phyloP scores from a whole-genome alignment of 2,888 invertebrate genomes.

The Nemurella pictetii region DNA sequence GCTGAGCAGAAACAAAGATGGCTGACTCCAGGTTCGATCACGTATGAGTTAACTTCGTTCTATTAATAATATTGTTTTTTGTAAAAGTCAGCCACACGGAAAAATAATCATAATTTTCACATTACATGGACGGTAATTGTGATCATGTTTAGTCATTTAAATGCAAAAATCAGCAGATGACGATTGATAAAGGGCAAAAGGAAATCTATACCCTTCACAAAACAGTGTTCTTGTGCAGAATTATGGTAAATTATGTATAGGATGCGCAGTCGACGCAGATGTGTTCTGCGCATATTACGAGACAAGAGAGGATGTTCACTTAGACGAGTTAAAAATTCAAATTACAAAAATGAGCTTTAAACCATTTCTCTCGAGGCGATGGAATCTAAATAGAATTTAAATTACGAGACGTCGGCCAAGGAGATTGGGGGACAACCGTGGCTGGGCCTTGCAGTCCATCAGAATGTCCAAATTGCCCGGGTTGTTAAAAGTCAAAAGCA shows the following conservation, averaged over 20 bases:
- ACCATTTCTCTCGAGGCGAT: conserved; percentile 26
- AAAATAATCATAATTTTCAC: neutral
- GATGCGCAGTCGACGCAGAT: conserved; percentile 7
- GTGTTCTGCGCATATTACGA: neutral
- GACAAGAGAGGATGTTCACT: conserved; percentile 24
- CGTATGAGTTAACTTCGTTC: conserved; percentile 1
- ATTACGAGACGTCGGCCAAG: neutral
- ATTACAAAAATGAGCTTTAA: conserved; percentile 23
- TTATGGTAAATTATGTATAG: conserved; percentile 27
- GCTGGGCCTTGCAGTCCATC: conserved; percentile 9
- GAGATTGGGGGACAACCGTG: conserved; percentile 14
- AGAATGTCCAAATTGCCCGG: conserved; percentile 24
- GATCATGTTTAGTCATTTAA: conserved; percentile 29
- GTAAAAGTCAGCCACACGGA: neutral
- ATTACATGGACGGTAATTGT: neutral
- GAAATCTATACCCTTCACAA: neutral
- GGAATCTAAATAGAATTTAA: conserved; percentile 27
- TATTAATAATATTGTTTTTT: neutral
- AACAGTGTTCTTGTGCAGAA: conserved; percentile 4
- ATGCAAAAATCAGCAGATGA: conserved; percentile 28
- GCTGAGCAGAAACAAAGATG: conserved; percentile 34
- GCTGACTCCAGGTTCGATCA: conserved; percentile 25
- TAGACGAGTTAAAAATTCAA: conserved; percentile 26
- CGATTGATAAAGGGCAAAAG: neutral
- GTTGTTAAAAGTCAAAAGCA: conserved; percentile 4